A percentile compares a stretch with the other conserved stretches of the same genome.
Evolutionary conservation across 2,888 invertebrate genomes (phyloP).

Genomic region (Dromius quadrimaculatus): DNA sequence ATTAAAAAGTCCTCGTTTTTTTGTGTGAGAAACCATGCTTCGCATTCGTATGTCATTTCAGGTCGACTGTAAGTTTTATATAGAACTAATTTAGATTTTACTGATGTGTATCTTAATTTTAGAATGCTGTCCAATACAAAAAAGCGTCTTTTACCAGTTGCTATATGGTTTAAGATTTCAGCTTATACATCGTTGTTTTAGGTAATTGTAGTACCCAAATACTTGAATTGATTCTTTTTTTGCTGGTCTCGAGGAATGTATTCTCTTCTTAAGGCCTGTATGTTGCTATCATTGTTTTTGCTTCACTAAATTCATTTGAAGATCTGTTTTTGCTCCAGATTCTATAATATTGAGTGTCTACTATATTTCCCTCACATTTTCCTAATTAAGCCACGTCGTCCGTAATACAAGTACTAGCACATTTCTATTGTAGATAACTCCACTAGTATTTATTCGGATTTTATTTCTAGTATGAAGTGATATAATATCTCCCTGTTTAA

Average conservation of each 20-base stretch:
- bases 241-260: background rate
- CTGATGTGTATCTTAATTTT: no score
- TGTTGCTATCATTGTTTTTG: no score
- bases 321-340: background rate
- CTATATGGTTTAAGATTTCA: constrained; percentile 9
- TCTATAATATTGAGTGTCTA: background rate
- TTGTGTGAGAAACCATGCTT: no score
- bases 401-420: background rate
- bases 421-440: background rate
- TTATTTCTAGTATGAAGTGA: no score
- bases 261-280: background rate
- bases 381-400: background rate
- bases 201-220: background rate
- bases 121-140: no score
- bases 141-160: background rate
- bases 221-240: background rate
- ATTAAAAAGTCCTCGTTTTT: no score
- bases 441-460: background rate
- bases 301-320: background rate
- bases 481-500: constrained; percentile 13
- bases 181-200: background rate
- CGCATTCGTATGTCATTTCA: no score
- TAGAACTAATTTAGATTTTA: no score
- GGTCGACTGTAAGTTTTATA: no score
- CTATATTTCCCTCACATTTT: background rate